Evolutionary conservation across 2,797 vertebrate species (phyloP), one percentile per base, ranked within the genome.

Genomic region (Naso thynnoides): DNA sequence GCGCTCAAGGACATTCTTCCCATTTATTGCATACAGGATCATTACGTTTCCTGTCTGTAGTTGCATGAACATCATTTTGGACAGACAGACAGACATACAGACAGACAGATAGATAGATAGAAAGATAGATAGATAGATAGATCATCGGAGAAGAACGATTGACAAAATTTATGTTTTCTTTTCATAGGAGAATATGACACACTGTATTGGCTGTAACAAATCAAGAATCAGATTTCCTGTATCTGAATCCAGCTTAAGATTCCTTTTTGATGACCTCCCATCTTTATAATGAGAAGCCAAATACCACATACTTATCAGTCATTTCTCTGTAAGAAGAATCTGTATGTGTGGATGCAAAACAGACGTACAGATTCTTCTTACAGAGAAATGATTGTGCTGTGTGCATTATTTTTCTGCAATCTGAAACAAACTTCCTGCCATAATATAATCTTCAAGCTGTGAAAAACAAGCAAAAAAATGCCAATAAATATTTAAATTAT

Each of bases 1-100:
- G 26, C 24, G 65, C 76, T 74, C 10, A 70, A 73, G 42, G 65
- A 67, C 36, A 68, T 76, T 64, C 62, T 33, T 58, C 33, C 14
- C 10, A 73, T 76, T 57, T 24, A 38, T 18, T 16, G 54, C 7
- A 56, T 19, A 49, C 15, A 33, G 21, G 50, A 44, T 57, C 21
- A 50, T 36, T 16, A 36, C 1, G 5, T 16, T 13, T 15, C 8
- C 33, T 15, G 27, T 19, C 9, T 24, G 18, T 56, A n/a, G 15
- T 41, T 18, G 13, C 8, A 39, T 4, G 3, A 48, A 36, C 24
- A 24, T 18, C 18, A 33, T 66, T 33, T 29, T 11, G 3, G 44
- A 31, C 14, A 26, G n/a, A n/a, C n/a, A n/a, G n/a, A n/a, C n/a
- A n/a, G n/a, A n/a, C n/a, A n/a, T n/a, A n/a, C n/a, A n/a, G n/a